These are phyloP conservation scores for Pelmatolapia mariae DNA, from an alignment of 2,113 vertebrate genomes.

Conservation along the genomic window DNA sequence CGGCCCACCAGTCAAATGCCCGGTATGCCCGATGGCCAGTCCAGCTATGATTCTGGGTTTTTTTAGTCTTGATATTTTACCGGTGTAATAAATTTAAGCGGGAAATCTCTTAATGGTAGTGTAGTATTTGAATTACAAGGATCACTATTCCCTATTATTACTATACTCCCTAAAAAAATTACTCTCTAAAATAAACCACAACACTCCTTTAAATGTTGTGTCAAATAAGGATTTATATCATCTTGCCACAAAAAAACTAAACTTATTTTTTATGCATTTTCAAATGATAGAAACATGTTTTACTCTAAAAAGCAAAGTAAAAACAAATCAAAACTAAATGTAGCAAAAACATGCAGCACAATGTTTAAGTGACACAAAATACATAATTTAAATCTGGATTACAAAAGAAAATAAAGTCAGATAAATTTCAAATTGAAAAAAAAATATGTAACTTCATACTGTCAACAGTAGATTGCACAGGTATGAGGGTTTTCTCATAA, in stretches of 20 bases:
- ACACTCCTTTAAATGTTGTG: neutral
- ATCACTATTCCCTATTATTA: neutral
- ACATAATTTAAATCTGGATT: neutral
- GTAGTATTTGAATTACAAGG: neutral
- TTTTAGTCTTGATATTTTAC: neutral
- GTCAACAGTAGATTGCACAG: neutral
- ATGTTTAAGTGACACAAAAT: neutral
- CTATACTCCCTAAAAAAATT: neutral
- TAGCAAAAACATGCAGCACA: neutral
- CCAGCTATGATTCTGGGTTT: no score
- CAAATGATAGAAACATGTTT: neutral
- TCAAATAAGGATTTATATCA: neutral
- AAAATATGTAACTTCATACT: rapidly evolving
- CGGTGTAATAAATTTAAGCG: neutral
- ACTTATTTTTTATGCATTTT: neutral
- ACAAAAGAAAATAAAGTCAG: neutral
- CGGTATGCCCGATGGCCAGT: no score
- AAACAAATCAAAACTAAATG: neutral
- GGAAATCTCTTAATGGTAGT: neutral
- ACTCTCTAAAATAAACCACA: neutral
- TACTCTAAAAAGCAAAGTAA: neutral
- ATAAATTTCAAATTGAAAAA: neutral
- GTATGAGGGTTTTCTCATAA: neutral
- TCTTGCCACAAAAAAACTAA: neutral
- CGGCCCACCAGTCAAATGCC: no score